Base-by-base conservation (phyloP, 2,888 invertebrate genomes). In the Amblyteles armatorius region DNA sequence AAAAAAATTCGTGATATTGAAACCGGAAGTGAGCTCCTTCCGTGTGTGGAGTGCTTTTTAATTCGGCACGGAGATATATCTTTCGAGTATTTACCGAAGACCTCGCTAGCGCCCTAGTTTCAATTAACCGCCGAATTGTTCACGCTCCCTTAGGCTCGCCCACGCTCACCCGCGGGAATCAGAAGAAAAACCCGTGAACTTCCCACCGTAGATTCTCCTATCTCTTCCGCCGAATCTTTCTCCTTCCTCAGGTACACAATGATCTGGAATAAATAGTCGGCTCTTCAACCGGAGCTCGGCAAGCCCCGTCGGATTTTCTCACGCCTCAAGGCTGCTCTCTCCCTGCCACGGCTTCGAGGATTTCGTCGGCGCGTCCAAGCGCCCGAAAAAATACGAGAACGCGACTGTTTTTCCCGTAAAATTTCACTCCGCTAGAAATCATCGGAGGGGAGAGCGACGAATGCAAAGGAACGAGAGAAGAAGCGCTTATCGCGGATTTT, bases 211-310 rank as follows among this genome's bases (percentile, higher is more conserved):
- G 33, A 65, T 40, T 60, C 67, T 33, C 67, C 3, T 84, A 84
- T 84, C 84, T 73, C 81, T 63, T 84, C 84, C 84, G 84, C 81
- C 80, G 73, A 72, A 84, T 84, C 84, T 84, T 80, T 81, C 52
- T 52, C 83, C 63, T 44, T 76, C 73, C 57, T 63, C 63, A 33
- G 67, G 67, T 40, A 77, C 33, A 73, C 52, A 44, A 33, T 40
- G 50, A 69, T 63, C 50, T 57, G 50, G 63, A 60, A 26, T 63
- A n/a, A 50, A 79, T 5, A 40, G n/a, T 71, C 65, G 44, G 40
- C 16, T 19, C 40, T 63, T 52, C 48, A 19, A 29, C 50, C 50
- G 36, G 76, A 5, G 36, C 11, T 13, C 6, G 3, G 11, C n/a
- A 40, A 6, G 11, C 0, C 26, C 57, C 72, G 16, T 65, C 26